A percentile compares a stretch with the other conserved stretches of the same genome.
Evolutionary conservation across 2,113 vertebrate genomes (phyloP).

Genomic region (Ivindomyrus marchei): DNA sequence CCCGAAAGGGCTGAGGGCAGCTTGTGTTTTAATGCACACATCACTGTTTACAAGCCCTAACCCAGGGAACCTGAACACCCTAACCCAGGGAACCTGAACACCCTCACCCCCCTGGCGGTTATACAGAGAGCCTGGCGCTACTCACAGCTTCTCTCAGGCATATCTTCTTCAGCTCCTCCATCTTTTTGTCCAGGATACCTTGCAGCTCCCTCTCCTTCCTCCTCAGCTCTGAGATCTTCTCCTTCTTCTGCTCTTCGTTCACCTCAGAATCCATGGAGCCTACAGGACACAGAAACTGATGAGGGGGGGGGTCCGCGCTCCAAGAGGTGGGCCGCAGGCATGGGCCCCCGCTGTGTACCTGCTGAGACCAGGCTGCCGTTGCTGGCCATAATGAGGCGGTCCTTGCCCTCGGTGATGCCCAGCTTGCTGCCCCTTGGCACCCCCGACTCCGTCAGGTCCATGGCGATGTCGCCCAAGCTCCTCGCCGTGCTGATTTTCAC

Average conservation of each 20-base stretch:
- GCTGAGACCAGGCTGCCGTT: constrained; percentile 91
- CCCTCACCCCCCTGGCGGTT: background rate
- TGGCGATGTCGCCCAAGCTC: constrained; percentile 83
- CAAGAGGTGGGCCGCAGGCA: background rate
- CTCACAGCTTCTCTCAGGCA: constrained; percentile 93
- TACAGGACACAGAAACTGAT: constrained; percentile 39
- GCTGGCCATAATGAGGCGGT: constrained; percentile 89
- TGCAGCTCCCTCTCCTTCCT: constrained; percentile 81
- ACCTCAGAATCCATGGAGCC: constrained; percentile 87
- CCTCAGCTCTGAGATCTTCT: constrained; percentile 84
- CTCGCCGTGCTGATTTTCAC: constrained; percentile 82
- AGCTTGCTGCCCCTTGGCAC: constrained; percentile 69
- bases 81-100: no score
- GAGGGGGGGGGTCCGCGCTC: background rate
- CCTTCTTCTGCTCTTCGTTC: constrained; percentile 85
- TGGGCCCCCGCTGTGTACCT: constrained; percentile 54
- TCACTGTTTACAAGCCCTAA: background rate
- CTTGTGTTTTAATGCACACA: background rate
- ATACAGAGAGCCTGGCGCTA: background rate
- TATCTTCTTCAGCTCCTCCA: constrained; percentile 86
- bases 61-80: background rate
- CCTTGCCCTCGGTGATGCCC: constrained; percentile 70
- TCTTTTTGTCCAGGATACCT: constrained; percentile 74
- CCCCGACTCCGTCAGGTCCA: constrained; percentile 82
- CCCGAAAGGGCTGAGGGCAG: background rate